Conservation (phyloP, 2,888 invertebrate species). For the Torymus tubicola region DNA sequence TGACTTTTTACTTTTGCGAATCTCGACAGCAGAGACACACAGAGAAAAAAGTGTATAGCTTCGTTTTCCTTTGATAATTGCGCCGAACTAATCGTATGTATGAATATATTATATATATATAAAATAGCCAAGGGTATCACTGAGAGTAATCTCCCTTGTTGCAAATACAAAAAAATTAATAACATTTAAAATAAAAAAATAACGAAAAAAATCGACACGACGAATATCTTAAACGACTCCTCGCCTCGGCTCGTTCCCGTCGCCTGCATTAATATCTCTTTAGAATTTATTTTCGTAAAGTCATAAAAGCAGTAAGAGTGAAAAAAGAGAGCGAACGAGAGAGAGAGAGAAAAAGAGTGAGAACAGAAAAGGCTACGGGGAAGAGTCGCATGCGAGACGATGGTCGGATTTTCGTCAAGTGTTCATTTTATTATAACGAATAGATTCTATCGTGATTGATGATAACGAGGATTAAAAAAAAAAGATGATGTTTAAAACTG, state of each 20-base stretch:
- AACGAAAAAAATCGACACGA: slow-evolving; percentile 27
- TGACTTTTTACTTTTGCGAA: slow-evolving; percentile 59
- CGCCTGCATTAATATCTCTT: slow-evolving; percentile 15
- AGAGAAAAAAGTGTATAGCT: slow-evolving; percentile 33
- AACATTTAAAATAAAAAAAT: slow-evolving; percentile 42
- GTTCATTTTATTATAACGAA: slow-evolving; percentile 38
- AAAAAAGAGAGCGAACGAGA: not conserved
- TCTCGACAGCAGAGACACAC: slow-evolving; percentile 46
- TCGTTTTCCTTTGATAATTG: slow-evolving; percentile 36
- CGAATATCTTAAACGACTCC: slow-evolving; percentile 32
- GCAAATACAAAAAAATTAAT: slow-evolving; percentile 38
- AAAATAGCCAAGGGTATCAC: slow-evolving; percentile 37
- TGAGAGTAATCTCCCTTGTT: slow-evolving; percentile 14
- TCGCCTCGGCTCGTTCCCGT: slow-evolving; percentile 33
- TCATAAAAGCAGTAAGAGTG: slow-evolving; percentile 2
- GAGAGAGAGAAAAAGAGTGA: slow-evolving; percentile 1
- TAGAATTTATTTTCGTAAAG: slow-evolving; percentile 52
- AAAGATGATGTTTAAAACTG: slow-evolving; percentile 53
- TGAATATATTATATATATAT: slow-evolving; percentile 21
- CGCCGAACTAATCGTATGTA: slow-evolving; percentile 47
- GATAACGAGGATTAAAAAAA: slow-evolving; percentile 46
- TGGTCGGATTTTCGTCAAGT: slow-evolving; percentile 23
- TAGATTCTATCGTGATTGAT: slow-evolving; percentile 37
- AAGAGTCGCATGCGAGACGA: slow-evolving; percentile 17
- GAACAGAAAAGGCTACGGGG: slow-evolving; percentile 9